Percentiles rank a stretch among this genome's conserved stretches.
Evolutionary conservation across 64 coral and sea anemone genomes (phyloP).

Genomic region (Montipora efflorescens): DNA sequence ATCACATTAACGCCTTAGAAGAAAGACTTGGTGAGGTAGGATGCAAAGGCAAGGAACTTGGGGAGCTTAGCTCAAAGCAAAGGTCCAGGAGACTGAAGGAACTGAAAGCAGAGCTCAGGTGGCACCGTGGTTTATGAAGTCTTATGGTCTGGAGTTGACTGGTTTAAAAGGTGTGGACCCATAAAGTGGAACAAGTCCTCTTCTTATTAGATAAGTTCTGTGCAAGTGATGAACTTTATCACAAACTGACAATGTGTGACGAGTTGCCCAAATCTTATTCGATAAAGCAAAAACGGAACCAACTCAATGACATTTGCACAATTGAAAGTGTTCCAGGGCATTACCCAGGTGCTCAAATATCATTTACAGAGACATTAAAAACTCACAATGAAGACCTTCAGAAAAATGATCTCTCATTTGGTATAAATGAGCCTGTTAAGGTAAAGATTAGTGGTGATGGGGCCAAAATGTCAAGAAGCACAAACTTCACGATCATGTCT

Average conservation of each 20-base stretch:
- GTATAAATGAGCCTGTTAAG: background rate
- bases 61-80: background rate
- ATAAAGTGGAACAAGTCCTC: background rate
- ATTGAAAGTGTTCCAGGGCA: background rate
- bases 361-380: background rate
- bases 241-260: no score
- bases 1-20: background rate
- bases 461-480: constrained; percentile 48
- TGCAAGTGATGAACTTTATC: no score
- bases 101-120: background rate
- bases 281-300: background rate
- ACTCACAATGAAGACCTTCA: background rate
- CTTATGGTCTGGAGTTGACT: background rate
- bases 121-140: background rate
- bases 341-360: background rate
- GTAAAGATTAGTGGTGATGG: constrained; percentile 78
- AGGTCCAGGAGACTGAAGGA: constrained; percentile 1
- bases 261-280: background rate
- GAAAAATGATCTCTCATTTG: background rate
- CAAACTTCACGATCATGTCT: constrained; percentile 62
- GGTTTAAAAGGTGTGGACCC: background rate
- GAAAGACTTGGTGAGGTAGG: background rate
- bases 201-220: no score
- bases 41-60: background rate
- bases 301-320: background rate